Evolutionary conservation across 2,113 vertebrate species (phyloP).

Genomic region (Psittacus erithacus): DNA sequence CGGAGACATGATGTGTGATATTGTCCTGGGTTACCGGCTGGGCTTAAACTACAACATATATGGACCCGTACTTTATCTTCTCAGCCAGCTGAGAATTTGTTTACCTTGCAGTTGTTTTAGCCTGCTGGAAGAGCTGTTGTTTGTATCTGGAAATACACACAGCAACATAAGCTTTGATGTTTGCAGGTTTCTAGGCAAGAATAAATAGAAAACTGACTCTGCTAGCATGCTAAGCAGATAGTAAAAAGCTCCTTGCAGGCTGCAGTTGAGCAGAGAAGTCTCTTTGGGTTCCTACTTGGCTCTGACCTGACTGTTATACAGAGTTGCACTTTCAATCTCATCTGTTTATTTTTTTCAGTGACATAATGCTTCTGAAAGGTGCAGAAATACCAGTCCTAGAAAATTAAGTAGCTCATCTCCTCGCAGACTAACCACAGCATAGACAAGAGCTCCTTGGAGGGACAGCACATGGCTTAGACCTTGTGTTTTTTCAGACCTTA

Average conservation of each 20-base stretch:
- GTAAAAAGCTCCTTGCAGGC: background rate
- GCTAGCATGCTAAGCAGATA: background rate
- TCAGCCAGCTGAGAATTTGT: background rate
- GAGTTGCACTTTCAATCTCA: background rate
- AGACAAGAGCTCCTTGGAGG: conserved; percentile 1
- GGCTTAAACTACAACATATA: too few relatives aligned
- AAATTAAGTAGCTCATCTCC: background rate
- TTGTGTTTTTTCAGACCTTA: background rate
- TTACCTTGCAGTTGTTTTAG: background rate
- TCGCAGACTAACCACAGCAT: background rate
- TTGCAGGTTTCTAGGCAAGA: conserved; percentile 8
- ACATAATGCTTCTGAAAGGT: conserved; percentile 1
- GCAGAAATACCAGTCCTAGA: background rate
- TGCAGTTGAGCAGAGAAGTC: background rate
- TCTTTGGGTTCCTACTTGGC: background rate
- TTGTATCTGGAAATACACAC: background rate
- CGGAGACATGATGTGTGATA: background rate
- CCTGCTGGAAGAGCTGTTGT: background rate
- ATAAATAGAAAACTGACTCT: conserved; percentile 9
- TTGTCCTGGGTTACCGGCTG: too few relatives aligned
- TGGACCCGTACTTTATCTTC: background rate
- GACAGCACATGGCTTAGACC: background rate
- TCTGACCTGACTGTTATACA: background rate
- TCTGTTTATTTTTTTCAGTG: background rate
- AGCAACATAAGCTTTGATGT: background rate